Evolutionary conservation across 2,888 invertebrate genomes (phyloP).

Genomic region (Mycalesis mineus): DNA sequence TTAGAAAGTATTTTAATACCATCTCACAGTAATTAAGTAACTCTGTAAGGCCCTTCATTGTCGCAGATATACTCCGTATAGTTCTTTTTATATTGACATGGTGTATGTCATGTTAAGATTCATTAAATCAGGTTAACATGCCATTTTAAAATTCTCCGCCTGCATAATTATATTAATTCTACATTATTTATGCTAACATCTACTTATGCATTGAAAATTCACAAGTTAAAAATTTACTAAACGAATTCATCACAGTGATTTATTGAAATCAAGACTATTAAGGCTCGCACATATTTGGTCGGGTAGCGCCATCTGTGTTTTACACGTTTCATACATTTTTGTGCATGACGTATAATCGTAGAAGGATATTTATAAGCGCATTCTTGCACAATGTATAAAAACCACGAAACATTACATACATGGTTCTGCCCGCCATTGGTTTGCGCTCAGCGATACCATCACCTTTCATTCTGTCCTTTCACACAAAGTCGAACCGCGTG

Average conservation of each 20-base stretch:
- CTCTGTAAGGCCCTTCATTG: too few species aligned
- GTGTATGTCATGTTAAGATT: slow-evolving; percentile 53
- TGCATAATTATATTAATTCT: slow-evolving; percentile 46
- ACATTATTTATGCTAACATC: slow-evolving; percentile 37
- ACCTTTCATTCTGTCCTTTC: slow-evolving; percentile 61
- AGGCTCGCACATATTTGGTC: background rate
- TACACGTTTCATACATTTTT: background rate
- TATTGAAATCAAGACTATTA: slow-evolving; percentile 53
- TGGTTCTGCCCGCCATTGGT: background rate
- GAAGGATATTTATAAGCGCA: background rate
- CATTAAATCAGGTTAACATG: slow-evolving; percentile 32
- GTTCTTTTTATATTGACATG: slow-evolving; percentile 48
- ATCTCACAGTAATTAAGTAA: background rate
- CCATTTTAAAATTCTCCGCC: slow-evolving; percentile 36
- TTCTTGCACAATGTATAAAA: background rate
- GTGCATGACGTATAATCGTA: background rate
- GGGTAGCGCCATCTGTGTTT: background rate
- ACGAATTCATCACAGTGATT: slow-evolving; percentile 74
- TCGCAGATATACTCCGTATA: too few species aligned
- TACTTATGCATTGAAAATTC: slow-evolving; percentile 58
- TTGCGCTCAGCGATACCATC: slow-evolving; percentile 43
- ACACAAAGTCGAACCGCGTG: slow-evolving; percentile 34
- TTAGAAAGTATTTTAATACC: background rate
- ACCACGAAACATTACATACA: background rate
- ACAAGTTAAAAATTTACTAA: slow-evolving; percentile 56